Evolutionary conservation across 2,888 invertebrate species (phyloP), one percentile per base, ranked within the genome.

Genomic region (Drosophila pseudotalamancana): DNA sequence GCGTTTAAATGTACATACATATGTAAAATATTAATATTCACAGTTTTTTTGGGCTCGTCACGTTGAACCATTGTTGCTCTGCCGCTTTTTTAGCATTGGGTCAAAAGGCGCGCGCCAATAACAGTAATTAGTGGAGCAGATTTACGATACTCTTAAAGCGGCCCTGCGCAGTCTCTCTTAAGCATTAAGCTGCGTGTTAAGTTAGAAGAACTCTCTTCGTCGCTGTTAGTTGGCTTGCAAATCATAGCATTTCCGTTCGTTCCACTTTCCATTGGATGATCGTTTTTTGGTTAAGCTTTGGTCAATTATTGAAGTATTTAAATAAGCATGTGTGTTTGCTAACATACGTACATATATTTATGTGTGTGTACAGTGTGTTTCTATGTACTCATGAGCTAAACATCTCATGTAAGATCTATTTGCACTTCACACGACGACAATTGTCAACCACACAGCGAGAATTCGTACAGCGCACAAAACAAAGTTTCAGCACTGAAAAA

Each of bases 351-450:
- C 16, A 11, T n/a, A 6, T n/a, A 6, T n/a, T n/a, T n/a, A n/a
- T n/a, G n/a, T n/a, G n/a, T 42, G 3, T 27, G 8, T 23, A n/a
- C 18, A 42, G 37, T 48, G 16, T 51, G 31, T 39, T 66, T 66
- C 53, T 53, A 64, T 64, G 50, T 63, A 45, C 46, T 23, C n/a
- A 37, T 59, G 51, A 43, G 45, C 37, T 31, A 31, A 27, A 54
- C 53, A 69, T 56, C 29, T 53, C 37, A 37, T 62, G 35, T 56
- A 50, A 57, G 43, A 68, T 69, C 43, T 77, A 55, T 78, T 80
- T 87, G 62, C 66, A 59, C 66, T 80, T 80, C 79, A 84, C 79
- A 87, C 85, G 79, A 48, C 54, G 54, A 69, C 73, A 84, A 45
- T 65, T 84, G 59, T 65, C 51, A 62, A 66, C 50, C 77, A 80